Conservation (phyloP, 2,888 invertebrate genomes). For the Pollenia griseotomentosa region DNA sequence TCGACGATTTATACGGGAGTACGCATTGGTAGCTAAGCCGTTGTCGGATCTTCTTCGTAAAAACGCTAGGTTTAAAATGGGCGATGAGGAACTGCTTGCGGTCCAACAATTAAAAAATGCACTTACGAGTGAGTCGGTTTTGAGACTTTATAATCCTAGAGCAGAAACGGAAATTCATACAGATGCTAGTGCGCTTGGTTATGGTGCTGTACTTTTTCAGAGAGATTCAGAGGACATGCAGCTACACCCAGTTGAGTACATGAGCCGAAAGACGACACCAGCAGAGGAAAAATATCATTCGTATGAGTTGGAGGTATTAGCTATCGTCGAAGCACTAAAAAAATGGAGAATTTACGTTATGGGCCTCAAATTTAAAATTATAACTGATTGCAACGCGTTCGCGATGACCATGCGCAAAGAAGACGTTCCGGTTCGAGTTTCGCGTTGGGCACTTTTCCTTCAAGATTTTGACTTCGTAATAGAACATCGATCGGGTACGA, state of each 20-base stretch:
- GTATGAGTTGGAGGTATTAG: constrained; percentile 77
- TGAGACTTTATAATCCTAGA: constrained; percentile 68
- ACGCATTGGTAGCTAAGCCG: constrained; percentile 29
- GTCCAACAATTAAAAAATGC: constrained; percentile 65
- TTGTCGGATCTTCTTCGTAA: constrained; percentile 72
- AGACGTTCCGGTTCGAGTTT: constrained; percentile 64
- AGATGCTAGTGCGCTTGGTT: constrained; percentile 73
- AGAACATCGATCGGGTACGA: constrained; percentile 60
- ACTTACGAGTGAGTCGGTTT: constrained; percentile 59
- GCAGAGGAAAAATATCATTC: constrained; percentile 57
- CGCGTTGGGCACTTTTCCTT: constrained; percentile 67
- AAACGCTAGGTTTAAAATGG: constrained; percentile 56
- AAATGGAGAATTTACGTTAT: constrained; percentile 73
- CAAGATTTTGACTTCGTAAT: constrained; percentile 69
- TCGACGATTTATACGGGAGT: constrained; percentile 61
- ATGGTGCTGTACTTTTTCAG: constrained; percentile 73
- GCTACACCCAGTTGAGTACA: constrained; percentile 14
- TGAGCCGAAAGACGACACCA: constrained; percentile 60
- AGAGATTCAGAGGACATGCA: constrained; percentile 51
- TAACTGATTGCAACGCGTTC: constrained; percentile 74
- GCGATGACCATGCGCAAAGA: constrained; percentile 64
- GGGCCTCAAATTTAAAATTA: constrained; percentile 66
- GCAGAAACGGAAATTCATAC: constrained; percentile 73
- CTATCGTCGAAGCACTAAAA: constrained; percentile 75
- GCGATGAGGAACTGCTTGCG: constrained; percentile 57